A percentile compares a stretch with the other conserved stretches of the same genome.
These are phyloP conservation scores for Troides aeacus DNA, from an alignment of 2,888 invertebrate species.

Conservation along the genomic window DNA sequence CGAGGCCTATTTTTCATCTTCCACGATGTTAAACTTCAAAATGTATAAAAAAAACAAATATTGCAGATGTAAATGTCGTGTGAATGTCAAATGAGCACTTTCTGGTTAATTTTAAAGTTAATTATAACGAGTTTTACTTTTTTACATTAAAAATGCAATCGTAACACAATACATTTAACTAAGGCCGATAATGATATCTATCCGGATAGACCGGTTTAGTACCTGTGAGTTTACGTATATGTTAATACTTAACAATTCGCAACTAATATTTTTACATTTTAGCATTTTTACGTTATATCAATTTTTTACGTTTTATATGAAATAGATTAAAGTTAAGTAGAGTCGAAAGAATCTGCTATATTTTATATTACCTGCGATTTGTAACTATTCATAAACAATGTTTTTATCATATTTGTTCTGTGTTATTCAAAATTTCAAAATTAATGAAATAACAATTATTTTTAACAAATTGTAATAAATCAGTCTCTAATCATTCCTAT, in stretches of 20 bases:
- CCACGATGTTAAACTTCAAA: no score
- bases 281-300: not conserved
- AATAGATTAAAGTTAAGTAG: no score
- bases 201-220: conserved; percentile 10
- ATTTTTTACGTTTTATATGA: not conserved
- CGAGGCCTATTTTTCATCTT: no score
- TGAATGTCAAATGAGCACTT: not conserved
- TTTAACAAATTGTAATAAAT: no score
- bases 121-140: conserved; percentile 20
- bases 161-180: conserved; percentile 26
- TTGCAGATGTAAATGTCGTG: not conserved
- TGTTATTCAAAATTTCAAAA: no score
- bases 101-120: conserved; percentile 13
- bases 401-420: no score
- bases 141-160: conserved; percentile 18
- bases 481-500: no score
- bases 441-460: no score
- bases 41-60: not conserved
- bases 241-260: not conserved
- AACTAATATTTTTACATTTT: not conserved
- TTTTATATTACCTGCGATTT: no score
- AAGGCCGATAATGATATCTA: conserved; percentile 22
- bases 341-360: no score
- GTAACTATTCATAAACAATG: no score
- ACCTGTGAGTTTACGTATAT: not conserved